Conservation (phyloP, 2,113 vertebrate species). For the Rafetus swinhoei region DNA sequence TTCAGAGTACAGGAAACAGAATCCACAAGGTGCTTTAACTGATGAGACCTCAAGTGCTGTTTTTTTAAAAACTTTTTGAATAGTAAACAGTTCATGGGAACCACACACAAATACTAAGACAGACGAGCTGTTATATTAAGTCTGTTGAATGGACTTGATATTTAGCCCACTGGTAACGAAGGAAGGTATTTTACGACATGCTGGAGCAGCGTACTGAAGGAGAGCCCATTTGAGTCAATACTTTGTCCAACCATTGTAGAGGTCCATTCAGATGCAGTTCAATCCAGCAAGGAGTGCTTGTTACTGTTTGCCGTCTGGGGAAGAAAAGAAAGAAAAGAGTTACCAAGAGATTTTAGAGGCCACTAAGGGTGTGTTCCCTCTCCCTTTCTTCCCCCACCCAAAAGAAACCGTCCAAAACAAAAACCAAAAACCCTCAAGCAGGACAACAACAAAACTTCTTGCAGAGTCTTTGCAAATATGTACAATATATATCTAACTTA, state of each 20-base stretch:
- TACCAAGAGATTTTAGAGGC: neutral
- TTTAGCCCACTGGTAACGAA: slow-evolving; percentile 56
- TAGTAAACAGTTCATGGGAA: slow-evolving; percentile 84
- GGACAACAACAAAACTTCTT: neutral
- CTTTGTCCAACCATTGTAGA: slow-evolving; percentile 98
- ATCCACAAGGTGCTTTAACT: slow-evolving; percentile 91
- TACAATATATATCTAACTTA: neutral
- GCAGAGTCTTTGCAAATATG: neutral
- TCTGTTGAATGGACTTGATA: slow-evolving; percentile 79
- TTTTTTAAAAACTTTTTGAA: slow-evolving; percentile 76
- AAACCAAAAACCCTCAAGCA: neutral
- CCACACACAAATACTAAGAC: slow-evolving; percentile 84
- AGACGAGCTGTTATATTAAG: slow-evolving; percentile 82
- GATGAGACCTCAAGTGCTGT: slow-evolving; percentile 90
- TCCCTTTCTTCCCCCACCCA: too few species aligned
- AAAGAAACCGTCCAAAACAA: too few species aligned
- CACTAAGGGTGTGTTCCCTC: neutral
- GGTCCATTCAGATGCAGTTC: slow-evolving; percentile 98
- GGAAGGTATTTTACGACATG: slow-evolving; percentile 90
- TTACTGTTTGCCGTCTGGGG: slow-evolving; percentile 94
- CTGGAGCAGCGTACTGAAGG: slow-evolving; percentile 98
- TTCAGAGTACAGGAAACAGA: slow-evolving; percentile 83
- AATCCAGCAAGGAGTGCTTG: slow-evolving; percentile 99
- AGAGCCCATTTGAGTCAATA: slow-evolving; percentile 99
- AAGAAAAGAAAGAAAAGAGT: neutral